phyloP scores from a whole-genome alignment of 2,888 invertebrate species.

The Epinotia demarniana region DNA sequence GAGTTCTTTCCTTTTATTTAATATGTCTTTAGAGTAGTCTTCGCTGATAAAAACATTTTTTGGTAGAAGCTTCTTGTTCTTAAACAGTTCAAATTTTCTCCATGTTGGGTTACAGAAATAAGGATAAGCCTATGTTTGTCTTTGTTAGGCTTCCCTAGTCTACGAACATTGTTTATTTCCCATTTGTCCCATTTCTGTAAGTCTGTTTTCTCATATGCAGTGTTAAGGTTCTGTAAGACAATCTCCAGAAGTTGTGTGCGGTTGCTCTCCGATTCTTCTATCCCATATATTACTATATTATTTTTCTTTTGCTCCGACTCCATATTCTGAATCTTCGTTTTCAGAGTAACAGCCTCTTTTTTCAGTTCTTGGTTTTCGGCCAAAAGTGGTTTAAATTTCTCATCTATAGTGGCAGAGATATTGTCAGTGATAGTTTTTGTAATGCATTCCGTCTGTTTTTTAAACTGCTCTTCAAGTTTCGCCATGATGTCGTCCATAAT shows the following conservation, averaged over 20 bases:
- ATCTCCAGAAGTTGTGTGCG: not conserved
- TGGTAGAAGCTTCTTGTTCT: not conserved
- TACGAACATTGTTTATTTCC: slow-evolving; percentile 5
- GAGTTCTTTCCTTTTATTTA: not conserved
- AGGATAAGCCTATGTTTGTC: not conserved
- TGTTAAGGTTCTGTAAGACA: not conserved
- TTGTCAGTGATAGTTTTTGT: too few relatives aligned
- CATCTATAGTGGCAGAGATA: too few relatives aligned
- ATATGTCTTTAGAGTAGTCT: not conserved
- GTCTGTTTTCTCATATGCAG: not conserved
- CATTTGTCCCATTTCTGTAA: slow-evolving; percentile 5
- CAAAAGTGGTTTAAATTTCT: too few relatives aligned
- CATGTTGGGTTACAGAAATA: not conserved
- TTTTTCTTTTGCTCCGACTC: not conserved
- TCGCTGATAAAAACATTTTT: not conserved
- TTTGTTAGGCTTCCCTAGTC: not conserved
- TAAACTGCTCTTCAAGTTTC: too few relatives aligned
- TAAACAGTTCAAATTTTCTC: not conserved
- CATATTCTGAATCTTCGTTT: slow-evolving; percentile 14
- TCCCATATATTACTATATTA: not conserved
- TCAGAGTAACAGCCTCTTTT: slow-evolving; percentile 38
- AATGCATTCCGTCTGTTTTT: too few relatives aligned
- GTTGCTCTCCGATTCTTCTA: not conserved
- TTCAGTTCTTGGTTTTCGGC: too few relatives aligned
- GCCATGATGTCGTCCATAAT: too few relatives aligned